phyloP scores from a whole-genome alignment of 1,140 invertebrate genomes.

The Schlechtendalia chinensis region DNA sequence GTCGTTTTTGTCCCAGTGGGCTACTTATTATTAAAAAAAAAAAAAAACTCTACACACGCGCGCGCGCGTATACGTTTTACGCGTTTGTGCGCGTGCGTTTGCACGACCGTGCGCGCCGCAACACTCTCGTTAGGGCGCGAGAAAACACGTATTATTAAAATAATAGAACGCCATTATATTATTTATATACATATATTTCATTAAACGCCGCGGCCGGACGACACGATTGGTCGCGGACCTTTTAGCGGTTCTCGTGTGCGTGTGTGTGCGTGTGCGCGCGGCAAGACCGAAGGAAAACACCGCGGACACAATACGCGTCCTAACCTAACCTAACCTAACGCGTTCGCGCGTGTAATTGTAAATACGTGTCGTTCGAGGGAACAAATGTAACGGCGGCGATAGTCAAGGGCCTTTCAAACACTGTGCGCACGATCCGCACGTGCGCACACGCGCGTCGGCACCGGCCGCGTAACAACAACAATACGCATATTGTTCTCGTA shows the following conservation, averaged over 20 bases:
- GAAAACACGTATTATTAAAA: constrained; percentile 7
- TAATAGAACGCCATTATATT: not conserved
- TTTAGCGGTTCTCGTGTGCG: constrained; percentile 22
- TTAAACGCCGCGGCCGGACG: not conserved
- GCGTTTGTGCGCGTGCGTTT: not conserved
- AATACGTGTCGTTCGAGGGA: no score
- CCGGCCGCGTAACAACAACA: no score
- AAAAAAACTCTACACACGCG: no score
- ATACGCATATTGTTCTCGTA: no score
- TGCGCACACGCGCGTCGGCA: no score
- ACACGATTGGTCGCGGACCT: constrained; percentile 29
- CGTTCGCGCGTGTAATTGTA: not conserved
- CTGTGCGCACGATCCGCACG: no score
- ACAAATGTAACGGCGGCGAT: no score
- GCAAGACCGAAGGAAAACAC: not conserved
- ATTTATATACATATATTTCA: no score
- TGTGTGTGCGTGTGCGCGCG: no score
- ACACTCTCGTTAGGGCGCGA: constrained; percentile 37
- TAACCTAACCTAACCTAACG: no score
- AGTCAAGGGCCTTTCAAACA: no score
- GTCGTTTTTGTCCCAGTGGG: not conserved
- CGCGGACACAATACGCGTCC: not conserved
- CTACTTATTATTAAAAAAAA: constrained; percentile 14
- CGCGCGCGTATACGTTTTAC: not conserved
- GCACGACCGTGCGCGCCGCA: not conserved